Conservation (phyloP, 2,113 vertebrate genomes). For the Cinclus cinclus region DNA sequence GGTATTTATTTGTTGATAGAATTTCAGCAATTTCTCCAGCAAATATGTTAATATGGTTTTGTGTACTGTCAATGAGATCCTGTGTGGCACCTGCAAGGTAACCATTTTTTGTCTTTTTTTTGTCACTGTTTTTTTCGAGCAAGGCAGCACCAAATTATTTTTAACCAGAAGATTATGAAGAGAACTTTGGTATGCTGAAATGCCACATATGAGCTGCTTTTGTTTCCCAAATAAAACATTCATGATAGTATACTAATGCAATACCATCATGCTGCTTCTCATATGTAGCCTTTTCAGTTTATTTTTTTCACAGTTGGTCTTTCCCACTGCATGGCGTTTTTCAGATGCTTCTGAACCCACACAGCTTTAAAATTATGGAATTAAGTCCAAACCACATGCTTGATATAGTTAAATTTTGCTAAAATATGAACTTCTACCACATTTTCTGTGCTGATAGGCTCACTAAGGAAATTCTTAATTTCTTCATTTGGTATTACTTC, state of each 20-base stretch:
- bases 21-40: background rate
- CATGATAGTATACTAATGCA: background rate
- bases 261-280: background rate
- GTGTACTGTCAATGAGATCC: background rate
- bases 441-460: background rate
- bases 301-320: background rate
- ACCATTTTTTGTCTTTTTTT: background rate
- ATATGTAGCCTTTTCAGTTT: background rate
- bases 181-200: background rate
- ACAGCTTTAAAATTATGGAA: background rate
- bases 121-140: background rate
- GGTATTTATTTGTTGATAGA: background rate
- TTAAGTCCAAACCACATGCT: background rate
- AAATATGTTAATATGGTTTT: background rate
- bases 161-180: background rate
- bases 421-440: background rate
- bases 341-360: background rate
- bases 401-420: background rate
- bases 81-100: background rate
- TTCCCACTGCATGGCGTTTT: background rate
- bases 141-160: background rate
- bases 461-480: conserved; percentile 1
- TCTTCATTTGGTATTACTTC: conserved; percentile 21
- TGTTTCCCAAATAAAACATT: background rate
- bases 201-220: background rate